phyloP scores from a whole-genome alignment of 2,888 invertebrate genomes.

The Hypomecis punctinalis region DNA sequence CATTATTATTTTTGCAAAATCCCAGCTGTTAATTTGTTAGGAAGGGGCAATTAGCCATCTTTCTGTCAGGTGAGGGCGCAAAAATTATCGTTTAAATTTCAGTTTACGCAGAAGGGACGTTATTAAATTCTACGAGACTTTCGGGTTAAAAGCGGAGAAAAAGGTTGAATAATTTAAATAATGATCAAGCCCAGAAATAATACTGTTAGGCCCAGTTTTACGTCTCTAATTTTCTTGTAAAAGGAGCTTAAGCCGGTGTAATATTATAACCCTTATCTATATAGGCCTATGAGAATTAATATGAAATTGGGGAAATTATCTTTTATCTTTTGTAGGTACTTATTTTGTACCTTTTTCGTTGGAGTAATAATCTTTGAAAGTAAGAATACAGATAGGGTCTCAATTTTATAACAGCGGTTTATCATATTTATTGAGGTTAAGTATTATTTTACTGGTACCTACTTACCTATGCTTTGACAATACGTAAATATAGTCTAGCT shows the following conservation, averaged over 20 bases:
- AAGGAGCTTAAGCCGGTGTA: constrained; percentile 14
- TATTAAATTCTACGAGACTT: constrained; percentile 65
- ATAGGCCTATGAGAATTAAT: constrained; percentile 10
- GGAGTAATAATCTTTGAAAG: not conserved
- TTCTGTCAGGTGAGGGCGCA: constrained; percentile 58
- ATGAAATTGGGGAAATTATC: constrained; percentile 11
- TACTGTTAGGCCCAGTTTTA: constrained; percentile 30
- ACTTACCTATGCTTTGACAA: too few relatives aligned
- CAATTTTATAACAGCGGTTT: not conserved
- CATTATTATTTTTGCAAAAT: constrained; percentile 34
- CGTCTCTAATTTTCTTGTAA: constrained; percentile 30
- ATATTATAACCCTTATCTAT: constrained; percentile 11
- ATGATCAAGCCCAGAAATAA: constrained; percentile 36
- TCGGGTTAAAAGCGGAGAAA: constrained; percentile 61
- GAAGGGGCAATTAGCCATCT: constrained; percentile 62
- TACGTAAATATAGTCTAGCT: too few relatives aligned
- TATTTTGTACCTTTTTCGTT: not conserved
- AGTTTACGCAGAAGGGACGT: constrained; percentile 55
- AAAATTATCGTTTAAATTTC: constrained; percentile 66
- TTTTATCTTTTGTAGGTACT: constrained; percentile 5
- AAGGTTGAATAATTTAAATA: constrained; percentile 65
- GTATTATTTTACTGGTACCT: too few relatives aligned
- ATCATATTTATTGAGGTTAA: not conserved
- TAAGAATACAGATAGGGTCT: not conserved
- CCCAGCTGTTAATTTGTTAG: constrained; percentile 55